phyloP scores from a whole-genome alignment of 2,888 invertebrate genomes.

The Spialia ferax region DNA sequence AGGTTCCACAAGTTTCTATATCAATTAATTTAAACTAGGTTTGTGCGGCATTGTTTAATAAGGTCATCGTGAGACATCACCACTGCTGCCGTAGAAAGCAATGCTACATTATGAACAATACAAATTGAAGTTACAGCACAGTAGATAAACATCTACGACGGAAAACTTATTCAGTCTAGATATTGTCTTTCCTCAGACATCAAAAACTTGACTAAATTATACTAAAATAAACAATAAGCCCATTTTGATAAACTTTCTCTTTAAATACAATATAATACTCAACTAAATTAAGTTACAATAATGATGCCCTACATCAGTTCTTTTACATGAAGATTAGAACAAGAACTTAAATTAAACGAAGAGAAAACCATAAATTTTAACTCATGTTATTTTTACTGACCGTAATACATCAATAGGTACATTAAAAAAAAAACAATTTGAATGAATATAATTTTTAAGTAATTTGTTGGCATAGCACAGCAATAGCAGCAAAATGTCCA shows the following conservation, averaged over 20 bases:
- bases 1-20: too few relatives aligned
- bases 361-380: constrained; percentile 49
- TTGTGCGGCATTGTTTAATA: not conserved
- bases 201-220: constrained; percentile 73
- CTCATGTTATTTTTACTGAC: constrained; percentile 52
- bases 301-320: constrained; percentile 68
- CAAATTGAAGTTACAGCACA: constrained; percentile 40
- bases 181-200: constrained; percentile 82
- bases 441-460: constrained; percentile 20
- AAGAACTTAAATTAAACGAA: constrained; percentile 30
- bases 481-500: constrained; percentile 23
- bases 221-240: constrained; percentile 57
- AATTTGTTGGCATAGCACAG: not conserved
- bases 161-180: constrained; percentile 82
- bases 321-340: constrained; percentile 53
- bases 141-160: constrained; percentile 60
- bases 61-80: not conserved
- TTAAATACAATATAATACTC: constrained; percentile 67
- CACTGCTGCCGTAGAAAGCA: not conserved
- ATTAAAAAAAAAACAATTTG: too few relatives aligned
- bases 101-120: constrained; percentile 34
- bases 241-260: constrained; percentile 58
- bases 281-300: constrained; percentile 68
- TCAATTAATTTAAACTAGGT: not conserved
- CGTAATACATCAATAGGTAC: not conserved